Conservation (phyloP, 2,113 vertebrate genomes). For the Eidolon helvum region DNA sequence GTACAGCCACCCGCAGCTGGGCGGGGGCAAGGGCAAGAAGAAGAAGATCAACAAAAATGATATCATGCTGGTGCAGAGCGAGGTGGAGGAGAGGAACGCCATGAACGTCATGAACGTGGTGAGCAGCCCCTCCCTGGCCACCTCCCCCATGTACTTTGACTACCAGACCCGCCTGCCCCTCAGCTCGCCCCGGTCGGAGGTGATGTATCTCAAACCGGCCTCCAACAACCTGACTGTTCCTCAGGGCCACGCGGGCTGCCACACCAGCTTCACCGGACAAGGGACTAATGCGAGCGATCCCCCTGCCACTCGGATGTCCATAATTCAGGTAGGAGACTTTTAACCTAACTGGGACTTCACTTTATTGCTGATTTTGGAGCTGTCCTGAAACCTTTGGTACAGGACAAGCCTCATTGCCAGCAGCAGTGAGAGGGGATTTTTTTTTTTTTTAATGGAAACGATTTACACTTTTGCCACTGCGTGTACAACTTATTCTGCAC, state of each 20-base stretch:
- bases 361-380: slow-evolving; percentile 64
- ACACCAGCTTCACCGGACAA: slow-evolving; percentile 98
- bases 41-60: slow-evolving; percentile 98
- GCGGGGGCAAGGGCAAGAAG: slow-evolving; percentile 96
- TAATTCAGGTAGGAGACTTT: slow-evolving; percentile 98
- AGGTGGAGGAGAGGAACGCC: slow-evolving; percentile 98
- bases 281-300: slow-evolving; percentile 96
- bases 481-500: background rate
- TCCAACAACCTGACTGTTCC: slow-evolving; percentile 99
- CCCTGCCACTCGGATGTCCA: slow-evolving; percentile 98
- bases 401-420: slow-evolving; percentile 32
- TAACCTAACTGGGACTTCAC: slow-evolving; percentile 79
- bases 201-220: slow-evolving; percentile 99
- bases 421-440: slow-evolving; percentile 61
- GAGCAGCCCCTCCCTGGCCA: slow-evolving; percentile 98
- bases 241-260: slow-evolving; percentile 97
- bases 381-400: slow-evolving; percentile 49
- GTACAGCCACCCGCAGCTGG: slow-evolving; percentile 97
- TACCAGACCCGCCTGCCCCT: slow-evolving; percentile 99
- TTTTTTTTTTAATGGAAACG: slow-evolving; percentile 20
- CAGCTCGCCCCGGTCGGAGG: slow-evolving; percentile 99
- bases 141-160: slow-evolving; percentile 99
- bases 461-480: background rate
- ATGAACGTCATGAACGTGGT: slow-evolving; percentile 99
- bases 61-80: slow-evolving; percentile 99